Evolutionary conservation across 2,888 invertebrate species (phyloP), one percentile per base, ranked within the genome.

Genomic region (Drosophila limbata): DNA sequence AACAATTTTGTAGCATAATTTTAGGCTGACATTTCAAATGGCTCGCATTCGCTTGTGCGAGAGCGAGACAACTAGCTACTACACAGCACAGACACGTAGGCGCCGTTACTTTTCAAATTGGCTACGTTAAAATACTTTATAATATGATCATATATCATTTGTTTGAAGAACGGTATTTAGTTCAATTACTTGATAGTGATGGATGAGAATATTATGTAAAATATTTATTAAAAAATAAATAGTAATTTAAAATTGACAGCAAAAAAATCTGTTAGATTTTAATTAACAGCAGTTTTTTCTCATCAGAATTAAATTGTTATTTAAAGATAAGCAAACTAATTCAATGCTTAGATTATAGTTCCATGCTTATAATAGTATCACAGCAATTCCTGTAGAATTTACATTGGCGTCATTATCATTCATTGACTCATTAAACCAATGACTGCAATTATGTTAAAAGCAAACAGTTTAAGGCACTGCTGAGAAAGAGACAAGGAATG

Each of bases 1-100:
- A 82, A 88, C 85, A 79, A 80, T 83, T 79, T 71, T 79, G 86
- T 70, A 73, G 81, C 86, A 88, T 86, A 83, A 69, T 88, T 88
- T 79, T 69, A 53, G 73, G 83, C 83, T 65, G 72, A 59, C 64
- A 42, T 48, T 50, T 69, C 44, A 64, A 72, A 68, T 53, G 40
- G 25, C 40, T 9, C 2, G 11, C n/a, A 39, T 42, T 21, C 56
- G 44, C 8, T 35, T 28, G 48, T 19, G 74, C 15, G 3, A 40
- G 65, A 68, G 70, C 40, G 67, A 69, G 70, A 61, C 40, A 61
- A 48, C 59, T 64, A 67, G 57, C 61, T 51, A 53, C 53, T 51
- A 28, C 13, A 19, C 17, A 13, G 4, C 40, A 40, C 15, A 52
- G 71, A 59, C 83, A 83, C 88, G 83, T 88, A 79, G 72, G 51